A percentile compares a stretch with the other conserved stretches of the same genome.
Conservation (phyloP, 2,797 vertebrate species). For the Ibycter americanus region DNA sequence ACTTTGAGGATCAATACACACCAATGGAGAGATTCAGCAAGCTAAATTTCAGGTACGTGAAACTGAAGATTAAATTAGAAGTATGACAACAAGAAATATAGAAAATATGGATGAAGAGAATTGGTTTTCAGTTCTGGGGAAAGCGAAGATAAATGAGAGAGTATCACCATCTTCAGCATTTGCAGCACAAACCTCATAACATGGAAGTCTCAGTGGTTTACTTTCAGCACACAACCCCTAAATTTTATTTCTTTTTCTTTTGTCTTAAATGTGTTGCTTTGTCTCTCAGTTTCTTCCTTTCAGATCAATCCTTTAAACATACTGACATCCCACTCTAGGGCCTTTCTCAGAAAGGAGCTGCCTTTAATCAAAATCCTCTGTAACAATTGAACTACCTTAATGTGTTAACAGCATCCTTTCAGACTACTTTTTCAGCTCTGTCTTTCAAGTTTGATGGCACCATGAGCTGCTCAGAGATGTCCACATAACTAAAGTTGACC, state of each 20-base stretch:
- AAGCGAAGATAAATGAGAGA: background rate
- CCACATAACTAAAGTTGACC: background rate
- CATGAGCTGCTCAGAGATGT: background rate
- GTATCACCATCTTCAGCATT: background rate
- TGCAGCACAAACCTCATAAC: background rate
- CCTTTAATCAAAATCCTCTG: background rate
- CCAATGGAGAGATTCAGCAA: background rate
- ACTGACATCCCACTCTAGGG: background rate
- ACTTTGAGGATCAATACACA: background rate
- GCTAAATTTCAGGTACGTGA: background rate
- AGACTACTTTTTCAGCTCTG: background rate
- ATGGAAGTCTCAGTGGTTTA: background rate
- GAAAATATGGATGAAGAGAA: background rate
- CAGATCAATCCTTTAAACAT: background rate
- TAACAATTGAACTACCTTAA: background rate
- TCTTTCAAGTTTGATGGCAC: background rate
- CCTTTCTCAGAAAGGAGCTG: background rate
- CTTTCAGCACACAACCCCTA: background rate
- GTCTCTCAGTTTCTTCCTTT: background rate
- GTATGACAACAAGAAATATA: background rate
- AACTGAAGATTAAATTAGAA: background rate
- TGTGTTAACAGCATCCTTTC: background rate
- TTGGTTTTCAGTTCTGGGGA: background rate
- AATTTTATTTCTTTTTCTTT: background rate
- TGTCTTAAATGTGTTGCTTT: background rate